Evolutionary conservation across 2,113 vertebrate species (phyloP).

Genomic region (Etheostoma spectabile): DNA sequence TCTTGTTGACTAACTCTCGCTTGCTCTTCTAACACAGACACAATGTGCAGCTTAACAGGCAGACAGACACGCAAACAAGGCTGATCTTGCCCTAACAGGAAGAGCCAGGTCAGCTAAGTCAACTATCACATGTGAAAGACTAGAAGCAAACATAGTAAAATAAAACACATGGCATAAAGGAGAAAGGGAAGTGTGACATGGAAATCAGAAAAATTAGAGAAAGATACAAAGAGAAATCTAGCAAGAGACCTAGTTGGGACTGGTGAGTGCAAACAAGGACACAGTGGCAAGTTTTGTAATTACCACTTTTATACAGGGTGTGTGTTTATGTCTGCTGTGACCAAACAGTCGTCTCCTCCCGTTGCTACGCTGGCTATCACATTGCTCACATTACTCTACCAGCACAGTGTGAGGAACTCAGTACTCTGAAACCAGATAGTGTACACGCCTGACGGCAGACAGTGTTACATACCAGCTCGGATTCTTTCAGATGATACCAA

Average conservation of each 20-base stretch:
- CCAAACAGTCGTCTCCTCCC: slow-evolving; percentile 47
- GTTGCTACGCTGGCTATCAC: slow-evolving; percentile 46
- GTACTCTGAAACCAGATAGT: slow-evolving; percentile 50
- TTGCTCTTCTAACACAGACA: slow-evolving; percentile 38
- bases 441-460: slow-evolving; percentile 10
- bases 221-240: neutral
- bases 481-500: slow-evolving; percentile 45
- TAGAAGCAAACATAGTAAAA: neutral
- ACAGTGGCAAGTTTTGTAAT: slow-evolving; percentile 55
- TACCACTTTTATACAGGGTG: slow-evolving; percentile 63
- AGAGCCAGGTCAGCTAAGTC: slow-evolving; percentile 30
- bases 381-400: slow-evolving; percentile 48
- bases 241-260: slow-evolving; percentile 7
- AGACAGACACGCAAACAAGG: slow-evolving; percentile 37
- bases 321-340: slow-evolving; percentile 66
- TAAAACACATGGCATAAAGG: neutral
- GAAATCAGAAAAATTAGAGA: neutral
- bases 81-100: slow-evolving; percentile 43
- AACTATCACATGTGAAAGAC: slow-evolving; percentile 37
- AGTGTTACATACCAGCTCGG: slow-evolving; percentile 38
- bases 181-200: neutral
- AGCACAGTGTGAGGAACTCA: slow-evolving; percentile 50
- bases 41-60: slow-evolving; percentile 34
- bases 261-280: slow-evolving; percentile 58
- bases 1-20: slow-evolving; percentile 22